Evolutionary conservation across 2,797 vertebrate species (phyloP).

Genomic region (Apogon hyalosoma): DNA sequence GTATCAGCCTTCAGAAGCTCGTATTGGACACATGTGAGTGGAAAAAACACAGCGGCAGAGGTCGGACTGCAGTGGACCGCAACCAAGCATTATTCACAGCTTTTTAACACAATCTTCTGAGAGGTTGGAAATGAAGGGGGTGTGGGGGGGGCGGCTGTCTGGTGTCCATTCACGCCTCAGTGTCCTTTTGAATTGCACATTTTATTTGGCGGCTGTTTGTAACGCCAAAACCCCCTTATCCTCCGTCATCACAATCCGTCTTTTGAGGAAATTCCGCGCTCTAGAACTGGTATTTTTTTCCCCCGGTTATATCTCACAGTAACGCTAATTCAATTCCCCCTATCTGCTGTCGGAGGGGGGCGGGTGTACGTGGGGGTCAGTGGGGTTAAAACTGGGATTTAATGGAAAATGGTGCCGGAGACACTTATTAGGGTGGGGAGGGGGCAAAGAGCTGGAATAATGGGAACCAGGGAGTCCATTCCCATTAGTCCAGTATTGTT

Average conservation of each 20-base stretch:
- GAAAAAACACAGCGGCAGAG: too few relatives aligned
- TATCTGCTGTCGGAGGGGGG: conserved; percentile 51
- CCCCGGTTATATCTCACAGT: conserved; percentile 18
- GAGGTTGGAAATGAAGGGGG: conserved; percentile 14
- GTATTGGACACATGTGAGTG: too few relatives aligned
- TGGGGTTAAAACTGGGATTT: conserved; percentile 70
- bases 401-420: conserved; percentile 68
- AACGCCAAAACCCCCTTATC: conserved; percentile 11
- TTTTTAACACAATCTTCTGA: conserved; percentile 41
- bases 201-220: conserved; percentile 31
- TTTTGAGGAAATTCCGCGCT: conserved; percentile 18
- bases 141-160: conserved; percentile 12
- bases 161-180: conserved; percentile 34
- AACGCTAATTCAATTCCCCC: conserved; percentile 61
- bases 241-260: conserved; percentile 14
- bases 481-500: too few relatives aligned
- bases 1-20: background rate
- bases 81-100: conserved; percentile 52
- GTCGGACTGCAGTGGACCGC: conserved; percentile 46
- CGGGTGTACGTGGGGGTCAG: conserved; percentile 55
- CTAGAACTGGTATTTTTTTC: conserved; percentile 33
- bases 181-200: conserved; percentile 32
- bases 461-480: too few relatives aligned
- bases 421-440: conserved; percentile 59
- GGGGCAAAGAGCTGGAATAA: conserved; percentile 31